phyloP scores from a whole-genome alignment of 2,113 vertebrate genomes.

The Sisor rabdophorus region DNA sequence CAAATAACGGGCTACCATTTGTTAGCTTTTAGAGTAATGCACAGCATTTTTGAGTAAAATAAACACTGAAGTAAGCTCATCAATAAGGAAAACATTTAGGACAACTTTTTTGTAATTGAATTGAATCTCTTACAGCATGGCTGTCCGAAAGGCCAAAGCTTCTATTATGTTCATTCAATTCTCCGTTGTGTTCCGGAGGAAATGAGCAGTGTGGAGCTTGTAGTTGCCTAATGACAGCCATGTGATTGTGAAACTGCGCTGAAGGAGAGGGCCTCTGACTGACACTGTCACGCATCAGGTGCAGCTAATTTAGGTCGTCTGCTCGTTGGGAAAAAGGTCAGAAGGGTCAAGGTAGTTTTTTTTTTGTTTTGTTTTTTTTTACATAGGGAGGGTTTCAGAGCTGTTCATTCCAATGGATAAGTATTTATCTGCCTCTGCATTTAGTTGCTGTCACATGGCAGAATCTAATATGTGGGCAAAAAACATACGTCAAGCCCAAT shows the following conservation, averaged over 20 bases:
- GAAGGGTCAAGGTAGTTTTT: not conserved
- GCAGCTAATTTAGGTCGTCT: constrained; percentile 50
- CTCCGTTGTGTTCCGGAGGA: constrained; percentile 1
- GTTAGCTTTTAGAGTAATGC: not conserved
- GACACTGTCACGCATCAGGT: constrained; percentile 45
- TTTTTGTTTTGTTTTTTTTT: not conserved
- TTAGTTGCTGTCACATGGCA: not conserved
- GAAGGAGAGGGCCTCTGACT: constrained; percentile 26
- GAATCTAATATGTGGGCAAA: constrained; percentile 6
- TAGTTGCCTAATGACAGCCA: constrained; percentile 24
- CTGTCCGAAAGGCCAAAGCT: not conserved
- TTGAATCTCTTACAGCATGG: not conserved
- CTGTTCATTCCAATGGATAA: not conserved
- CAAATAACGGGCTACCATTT: not conserved
- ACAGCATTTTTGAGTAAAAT: not conserved
- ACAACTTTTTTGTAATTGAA: not conserved
- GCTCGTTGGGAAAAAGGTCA: constrained; percentile 22
- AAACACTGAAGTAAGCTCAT: not conserved
- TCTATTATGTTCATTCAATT: constrained; percentile 1
- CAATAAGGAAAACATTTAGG: not conserved
- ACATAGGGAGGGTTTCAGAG: not conserved
- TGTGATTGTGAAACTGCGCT: constrained; percentile 27
- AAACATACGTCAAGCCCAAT: constrained; percentile 10
- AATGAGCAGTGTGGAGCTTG: not conserved
- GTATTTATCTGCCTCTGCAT: not conserved